Conservation (phyloP, 2,797 vertebrate species). For the Neostethus bicornis region DNA sequence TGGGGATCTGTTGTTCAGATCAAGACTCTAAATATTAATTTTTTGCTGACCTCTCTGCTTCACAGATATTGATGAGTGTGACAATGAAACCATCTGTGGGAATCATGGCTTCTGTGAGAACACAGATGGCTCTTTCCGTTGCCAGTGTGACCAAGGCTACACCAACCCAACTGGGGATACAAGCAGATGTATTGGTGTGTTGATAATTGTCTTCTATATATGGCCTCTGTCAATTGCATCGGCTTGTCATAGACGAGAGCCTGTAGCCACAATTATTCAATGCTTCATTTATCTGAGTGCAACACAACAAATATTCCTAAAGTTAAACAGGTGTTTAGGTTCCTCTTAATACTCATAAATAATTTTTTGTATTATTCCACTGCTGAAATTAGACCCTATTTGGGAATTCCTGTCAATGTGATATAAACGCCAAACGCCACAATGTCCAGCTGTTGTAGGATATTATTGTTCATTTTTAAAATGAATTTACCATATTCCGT, state of each 20-base stretch:
- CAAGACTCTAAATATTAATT: constrained; percentile 49
- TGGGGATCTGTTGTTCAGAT: constrained; percentile 28
- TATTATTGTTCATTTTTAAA: too few species aligned
- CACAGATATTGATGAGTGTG: constrained; percentile 77
- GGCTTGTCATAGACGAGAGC: neutral
- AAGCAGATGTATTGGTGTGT: constrained; percentile 76
- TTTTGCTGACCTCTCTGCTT: constrained; percentile 27
- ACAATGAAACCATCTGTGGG: constrained; percentile 78
- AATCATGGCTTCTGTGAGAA: constrained; percentile 79
- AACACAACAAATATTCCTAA: neutral
- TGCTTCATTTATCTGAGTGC: neutral
- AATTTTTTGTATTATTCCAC: neutral
- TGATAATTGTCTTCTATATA: constrained; percentile 5
- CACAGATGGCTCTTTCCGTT: constrained; percentile 77
- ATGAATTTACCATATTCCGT: too few species aligned
- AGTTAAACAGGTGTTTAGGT: neutral
- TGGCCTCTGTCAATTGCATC: neutral
- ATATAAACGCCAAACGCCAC: neutral
- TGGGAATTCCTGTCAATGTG: neutral
- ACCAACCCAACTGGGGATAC: constrained; percentile 62
- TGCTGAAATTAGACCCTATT: neutral
- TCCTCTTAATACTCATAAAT: neutral
- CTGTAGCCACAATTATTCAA: constrained; percentile 4
- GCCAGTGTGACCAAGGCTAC: constrained; percentile 78
- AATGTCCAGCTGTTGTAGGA: neutral